Percentiles rank a stretch among this genome's conserved stretches.
Conservation (phyloP, 2,888 invertebrate genomes). For the Colostygia pectinataria region DNA sequence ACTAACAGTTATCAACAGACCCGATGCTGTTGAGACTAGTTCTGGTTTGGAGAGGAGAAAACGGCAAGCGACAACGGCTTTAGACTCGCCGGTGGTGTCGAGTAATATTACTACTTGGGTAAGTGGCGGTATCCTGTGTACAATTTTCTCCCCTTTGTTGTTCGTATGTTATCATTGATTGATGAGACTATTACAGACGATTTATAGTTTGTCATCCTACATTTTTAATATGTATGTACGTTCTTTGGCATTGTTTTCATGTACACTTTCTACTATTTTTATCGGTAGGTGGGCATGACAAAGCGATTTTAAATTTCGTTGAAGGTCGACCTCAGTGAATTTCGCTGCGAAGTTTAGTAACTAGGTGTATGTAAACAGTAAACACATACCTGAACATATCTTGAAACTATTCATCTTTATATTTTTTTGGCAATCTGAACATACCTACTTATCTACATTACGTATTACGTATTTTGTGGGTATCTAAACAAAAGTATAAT, state of each 20-base stretch:
- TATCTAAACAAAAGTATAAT: too few relatives aligned
- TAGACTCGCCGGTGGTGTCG: conserved; percentile 48
- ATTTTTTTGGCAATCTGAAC: too few relatives aligned
- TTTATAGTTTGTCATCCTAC: conserved; percentile 40
- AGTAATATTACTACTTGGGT: conserved; percentile 80
- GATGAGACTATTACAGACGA: conserved; percentile 29
- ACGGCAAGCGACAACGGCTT: conserved; percentile 63
- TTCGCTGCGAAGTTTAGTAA: too few relatives aligned
- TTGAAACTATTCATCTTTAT: too few relatives aligned
- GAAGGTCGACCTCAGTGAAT: conserved; percentile 32
- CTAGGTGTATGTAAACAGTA: too few relatives aligned
- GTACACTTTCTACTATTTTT: conserved; percentile 52
- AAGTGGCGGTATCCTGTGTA: conserved; percentile 42
- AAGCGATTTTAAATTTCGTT: conserved; percentile 31
- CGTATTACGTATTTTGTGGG: too few relatives aligned
- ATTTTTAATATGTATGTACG: background rate
- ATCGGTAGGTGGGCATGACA: conserved; percentile 36
- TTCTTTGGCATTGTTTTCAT: conserved; percentile 30
- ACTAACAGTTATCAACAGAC: conserved; percentile 61
- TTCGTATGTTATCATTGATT: conserved; percentile 37
- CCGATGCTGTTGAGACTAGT: conserved; percentile 41
- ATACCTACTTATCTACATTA: too few relatives aligned
- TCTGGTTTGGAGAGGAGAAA: conserved; percentile 58
- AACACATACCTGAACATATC: too few relatives aligned
- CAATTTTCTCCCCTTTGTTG: conserved; percentile 46